phyloP scores from a whole-genome alignment of 23 tunicate genomes.

The Diplosoma virens region DNA sequence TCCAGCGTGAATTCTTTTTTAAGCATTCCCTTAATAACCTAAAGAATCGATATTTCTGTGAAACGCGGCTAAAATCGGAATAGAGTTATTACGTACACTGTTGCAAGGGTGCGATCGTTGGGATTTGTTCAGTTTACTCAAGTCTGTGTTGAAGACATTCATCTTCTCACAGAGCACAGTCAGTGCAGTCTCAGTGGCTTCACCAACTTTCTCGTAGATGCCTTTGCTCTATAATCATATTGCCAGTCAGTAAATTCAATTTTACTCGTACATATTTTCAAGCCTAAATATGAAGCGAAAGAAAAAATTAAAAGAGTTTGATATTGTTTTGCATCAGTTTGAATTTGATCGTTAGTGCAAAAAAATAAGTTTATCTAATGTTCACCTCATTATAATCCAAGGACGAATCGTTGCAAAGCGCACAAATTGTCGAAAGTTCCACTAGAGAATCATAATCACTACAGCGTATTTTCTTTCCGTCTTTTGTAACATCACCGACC shows the following conservation, averaged over 20 bases:
- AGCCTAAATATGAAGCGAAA: too few species aligned
- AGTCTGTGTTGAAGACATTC: conserved; percentile 93
- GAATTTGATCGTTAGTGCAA: background rate
- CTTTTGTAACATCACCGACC: conserved; percentile 72
- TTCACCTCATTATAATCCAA: conserved; percentile 90
- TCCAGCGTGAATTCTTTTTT: conserved; percentile 94
- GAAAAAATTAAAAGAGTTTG: too few species aligned
- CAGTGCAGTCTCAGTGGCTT: conserved; percentile 99
- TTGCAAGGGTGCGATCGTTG: conserved; percentile 62
- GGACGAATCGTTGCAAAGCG: conserved; percentile 97
- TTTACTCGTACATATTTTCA: too few species aligned
- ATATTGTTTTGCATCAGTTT: background rate
- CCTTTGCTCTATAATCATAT: conserved; percentile 79
- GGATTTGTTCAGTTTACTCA: conserved; percentile 60
- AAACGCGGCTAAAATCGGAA: too few species aligned
- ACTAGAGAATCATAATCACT: conserved; percentile 78
- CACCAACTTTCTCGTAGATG: conserved; percentile 98
- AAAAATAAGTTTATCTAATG: background rate
- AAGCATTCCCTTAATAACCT: conserved; percentile 79
- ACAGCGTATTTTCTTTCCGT: conserved; percentile 64
- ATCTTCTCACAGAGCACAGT: conserved; percentile 95
- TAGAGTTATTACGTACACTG: conserved; percentile 37
- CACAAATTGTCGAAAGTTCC: conserved; percentile 96
- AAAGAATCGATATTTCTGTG: too few species aligned
- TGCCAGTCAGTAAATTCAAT: too few species aligned